A percentile compares a stretch with the other conserved stretches of the same genome.
Conservation (phyloP, 2,113 vertebrate species). For the Thermophis baileyi region DNA sequence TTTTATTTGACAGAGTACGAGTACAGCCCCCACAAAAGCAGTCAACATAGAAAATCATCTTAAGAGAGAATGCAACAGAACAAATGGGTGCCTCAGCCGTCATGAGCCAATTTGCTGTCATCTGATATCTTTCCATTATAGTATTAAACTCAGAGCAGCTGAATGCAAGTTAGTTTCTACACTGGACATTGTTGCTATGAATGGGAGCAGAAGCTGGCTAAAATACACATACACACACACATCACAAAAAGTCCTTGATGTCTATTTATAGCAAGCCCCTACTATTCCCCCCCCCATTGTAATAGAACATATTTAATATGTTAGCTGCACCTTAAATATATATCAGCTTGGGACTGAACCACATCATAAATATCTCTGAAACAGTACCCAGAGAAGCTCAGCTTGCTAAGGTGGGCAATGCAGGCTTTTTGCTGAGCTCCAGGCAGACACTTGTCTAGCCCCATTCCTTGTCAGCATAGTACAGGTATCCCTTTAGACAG, state of each 20-base stretch:
- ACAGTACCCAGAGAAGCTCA: constrained; percentile 45
- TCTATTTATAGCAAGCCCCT: neutral
- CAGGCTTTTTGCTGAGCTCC: neutral
- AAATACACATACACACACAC: constrained; percentile 20
- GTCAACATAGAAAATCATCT: neutral
- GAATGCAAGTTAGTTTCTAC: neutral
- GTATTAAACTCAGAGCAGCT: constrained; percentile 1
- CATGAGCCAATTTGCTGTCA: neutral
- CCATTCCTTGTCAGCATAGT: neutral
- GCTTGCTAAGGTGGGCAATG: neutral
- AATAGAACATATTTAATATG: neutral
- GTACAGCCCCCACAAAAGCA: neutral
- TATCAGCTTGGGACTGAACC: constrained; percentile 31
- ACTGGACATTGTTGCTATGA: neutral
- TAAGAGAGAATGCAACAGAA: neutral
- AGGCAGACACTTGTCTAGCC: neutral
- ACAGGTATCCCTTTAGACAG: neutral
- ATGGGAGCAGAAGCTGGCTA: constrained; percentile 29
- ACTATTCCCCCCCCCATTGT: neutral
- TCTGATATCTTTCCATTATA: neutral
- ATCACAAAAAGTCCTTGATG: neutral
- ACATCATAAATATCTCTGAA: constrained; percentile 27
- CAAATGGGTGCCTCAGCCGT: neutral
- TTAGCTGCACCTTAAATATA: constrained; percentile 38
- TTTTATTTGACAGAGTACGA: neutral